A percentile compares a stretch with the other conserved stretches of the same genome.
phyloP scores from a whole-genome alignment of 2,797 vertebrate species.

The Pseudochirops corinnae region DNA sequence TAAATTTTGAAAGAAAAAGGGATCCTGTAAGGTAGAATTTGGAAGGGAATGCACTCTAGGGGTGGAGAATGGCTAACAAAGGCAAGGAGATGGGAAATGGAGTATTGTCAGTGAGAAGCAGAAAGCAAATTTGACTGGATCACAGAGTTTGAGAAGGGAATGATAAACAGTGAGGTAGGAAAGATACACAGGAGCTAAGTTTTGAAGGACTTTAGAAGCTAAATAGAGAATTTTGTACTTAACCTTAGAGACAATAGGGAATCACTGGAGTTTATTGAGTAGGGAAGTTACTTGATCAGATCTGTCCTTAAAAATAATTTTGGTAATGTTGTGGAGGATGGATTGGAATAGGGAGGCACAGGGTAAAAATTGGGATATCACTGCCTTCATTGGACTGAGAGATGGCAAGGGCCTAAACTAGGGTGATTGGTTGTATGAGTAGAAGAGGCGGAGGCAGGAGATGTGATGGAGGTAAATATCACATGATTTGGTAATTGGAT shows the following conservation, averaged over 20 bases:
- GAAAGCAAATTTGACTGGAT: not conserved
- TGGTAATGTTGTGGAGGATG: not conserved
- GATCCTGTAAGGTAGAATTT: not conserved
- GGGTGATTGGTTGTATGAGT: not conserved
- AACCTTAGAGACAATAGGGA: not conserved
- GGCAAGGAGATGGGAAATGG: not conserved
- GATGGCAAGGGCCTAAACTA: not conserved
- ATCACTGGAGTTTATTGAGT: not conserved
- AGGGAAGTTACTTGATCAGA: not conserved
- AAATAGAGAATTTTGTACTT: not conserved
- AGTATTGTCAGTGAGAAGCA: not conserved
- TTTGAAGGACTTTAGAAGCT: conserved; percentile 43
- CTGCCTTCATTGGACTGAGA: not conserved
- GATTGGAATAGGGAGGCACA: not conserved
- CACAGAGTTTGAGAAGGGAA: not conserved
- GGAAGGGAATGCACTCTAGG: not conserved
- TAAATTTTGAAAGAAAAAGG: not conserved
- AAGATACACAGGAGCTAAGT: not conserved
- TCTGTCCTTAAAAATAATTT: conserved; percentile 3
- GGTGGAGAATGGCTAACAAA: not conserved
- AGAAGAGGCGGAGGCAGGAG: not conserved
- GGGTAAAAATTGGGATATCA: not conserved
- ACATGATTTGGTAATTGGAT: not conserved
- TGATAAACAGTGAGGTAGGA: not conserved
- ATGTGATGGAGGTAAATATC: not conserved